Percentiles rank a stretch among this genome's conserved stretches.
Conservation (phyloP, 2,113 vertebrate genomes). For the Nyctereutes procyonoides region DNA sequence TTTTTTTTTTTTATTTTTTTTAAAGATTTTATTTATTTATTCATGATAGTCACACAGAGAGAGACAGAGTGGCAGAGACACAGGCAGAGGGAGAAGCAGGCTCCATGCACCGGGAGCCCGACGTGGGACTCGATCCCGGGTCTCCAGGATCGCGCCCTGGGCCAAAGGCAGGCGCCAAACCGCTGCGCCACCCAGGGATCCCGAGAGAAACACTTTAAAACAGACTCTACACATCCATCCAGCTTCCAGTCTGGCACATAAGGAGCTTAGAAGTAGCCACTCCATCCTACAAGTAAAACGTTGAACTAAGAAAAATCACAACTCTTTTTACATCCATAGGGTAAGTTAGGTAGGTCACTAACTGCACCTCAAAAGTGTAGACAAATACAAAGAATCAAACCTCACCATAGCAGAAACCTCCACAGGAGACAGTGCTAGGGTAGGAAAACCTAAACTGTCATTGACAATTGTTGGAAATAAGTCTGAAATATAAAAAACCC, state of each 20-base stretch:
- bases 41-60: too few species aligned
- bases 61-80: too few species aligned
- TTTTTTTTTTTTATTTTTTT: too few species aligned
- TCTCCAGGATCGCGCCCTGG: too few species aligned
- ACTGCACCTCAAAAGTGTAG: not conserved
- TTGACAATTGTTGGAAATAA: not conserved
- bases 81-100: too few species aligned
- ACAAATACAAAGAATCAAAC: not conserved
- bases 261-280: not conserved
- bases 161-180: too few species aligned
- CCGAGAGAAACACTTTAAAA: not conserved
- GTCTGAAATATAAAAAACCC: not conserved
- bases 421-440: not conserved
- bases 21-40: too few species aligned
- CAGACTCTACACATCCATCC: not conserved
- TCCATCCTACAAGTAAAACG: not conserved
- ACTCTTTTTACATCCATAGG: not conserved
- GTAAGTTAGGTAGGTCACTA: not conserved
- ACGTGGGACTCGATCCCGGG: too few species aligned
- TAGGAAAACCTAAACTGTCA: not conserved
- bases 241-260: not conserved
- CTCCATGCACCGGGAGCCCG: too few species aligned
- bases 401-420: not conserved
- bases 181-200: too few species aligned
- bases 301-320: not conserved